A percentile compares a stretch with the other conserved stretches of the same genome.
phyloP scores from a whole-genome alignment of 2,888 invertebrate genomes.

The Lasioglossum villosulum region DNA sequence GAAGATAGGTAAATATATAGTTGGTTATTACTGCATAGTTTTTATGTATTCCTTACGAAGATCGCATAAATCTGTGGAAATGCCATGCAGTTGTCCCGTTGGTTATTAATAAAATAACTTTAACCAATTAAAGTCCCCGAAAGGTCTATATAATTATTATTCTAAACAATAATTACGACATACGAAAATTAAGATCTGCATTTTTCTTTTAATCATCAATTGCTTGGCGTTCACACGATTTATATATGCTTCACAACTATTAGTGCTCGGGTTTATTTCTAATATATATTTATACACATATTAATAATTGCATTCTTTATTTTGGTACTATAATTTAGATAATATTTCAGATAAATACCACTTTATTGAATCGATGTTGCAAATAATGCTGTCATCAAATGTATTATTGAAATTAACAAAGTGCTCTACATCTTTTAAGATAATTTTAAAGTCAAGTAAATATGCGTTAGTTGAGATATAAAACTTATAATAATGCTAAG shows the following conservation, averaged over 20 bases:
- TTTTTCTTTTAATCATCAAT: conserved; percentile 17
- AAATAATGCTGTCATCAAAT: conserved; percentile 22
- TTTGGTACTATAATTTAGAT: conserved; percentile 45
- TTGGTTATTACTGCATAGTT: conserved; percentile 27
- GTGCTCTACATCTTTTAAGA: conserved; percentile 37
- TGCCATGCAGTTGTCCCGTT: conserved; percentile 38
- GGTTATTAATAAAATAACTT: not conserved
- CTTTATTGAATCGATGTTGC: conserved; percentile 32
- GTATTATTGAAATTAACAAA: conserved; percentile 37
- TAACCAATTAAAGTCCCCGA: not conserved
- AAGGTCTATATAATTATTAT: not conserved
- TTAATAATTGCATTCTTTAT: conserved; percentile 45
- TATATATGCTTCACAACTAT: conserved; percentile 33
- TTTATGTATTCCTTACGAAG: conserved; percentile 27
- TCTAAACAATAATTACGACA: not conserved
- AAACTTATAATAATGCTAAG: conserved; percentile 5
- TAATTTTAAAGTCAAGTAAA: conserved; percentile 33
- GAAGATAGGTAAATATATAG: conserved; percentile 29
- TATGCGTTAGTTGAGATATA: conserved; percentile 19
- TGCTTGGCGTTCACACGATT: conserved; percentile 42
- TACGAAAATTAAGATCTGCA: not conserved
- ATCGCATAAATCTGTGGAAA: conserved; percentile 40
- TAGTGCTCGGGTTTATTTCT: conserved; percentile 46
- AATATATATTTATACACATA: conserved; percentile 43
- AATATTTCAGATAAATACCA: conserved; percentile 41